phyloP scores from a whole-genome alignment of 1,140 invertebrate genomes.

The Pantala flavescens region DNA sequence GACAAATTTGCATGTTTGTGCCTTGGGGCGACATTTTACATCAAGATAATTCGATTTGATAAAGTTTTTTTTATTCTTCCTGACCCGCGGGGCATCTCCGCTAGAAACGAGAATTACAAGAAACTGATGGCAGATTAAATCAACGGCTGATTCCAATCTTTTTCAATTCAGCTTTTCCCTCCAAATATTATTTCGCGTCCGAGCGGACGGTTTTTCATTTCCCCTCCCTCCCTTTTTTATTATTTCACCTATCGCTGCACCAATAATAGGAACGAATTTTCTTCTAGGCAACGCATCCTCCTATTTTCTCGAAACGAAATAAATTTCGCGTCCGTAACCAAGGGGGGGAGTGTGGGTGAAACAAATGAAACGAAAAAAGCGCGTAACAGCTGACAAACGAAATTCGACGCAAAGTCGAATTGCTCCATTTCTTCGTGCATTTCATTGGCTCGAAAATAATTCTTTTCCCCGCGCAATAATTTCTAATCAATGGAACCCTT shows the following conservation, averaged over 20 bases:
- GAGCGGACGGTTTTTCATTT: background rate
- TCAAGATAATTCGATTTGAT: background rate
- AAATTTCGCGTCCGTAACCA: too few relatives aligned
- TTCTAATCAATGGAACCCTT: background rate
- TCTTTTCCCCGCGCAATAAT: background rate
- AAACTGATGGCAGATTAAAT: background rate
- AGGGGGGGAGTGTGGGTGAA: too few relatives aligned
- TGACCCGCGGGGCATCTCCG: background rate
- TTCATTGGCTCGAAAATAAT: background rate
- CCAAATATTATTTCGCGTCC: background rate
- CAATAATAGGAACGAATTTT: too few relatives aligned
- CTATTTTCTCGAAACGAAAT: too few relatives aligned
- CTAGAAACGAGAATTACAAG: background rate
- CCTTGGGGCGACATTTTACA: background rate
- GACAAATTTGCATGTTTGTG: constrained; percentile 2
- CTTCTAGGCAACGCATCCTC: too few relatives aligned
- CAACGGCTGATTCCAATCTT: background rate
- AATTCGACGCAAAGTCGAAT: too few relatives aligned
- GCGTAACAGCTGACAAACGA: too few relatives aligned
- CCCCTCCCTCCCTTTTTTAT: background rate
- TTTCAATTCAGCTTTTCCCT: background rate
- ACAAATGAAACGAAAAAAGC: too few relatives aligned
- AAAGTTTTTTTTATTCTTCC: background rate
- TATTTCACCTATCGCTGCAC: too few relatives aligned
- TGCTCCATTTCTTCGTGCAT: background rate